A percentile compares a stretch with the other conserved stretches of the same genome.
These are phyloP conservation scores for Xiphorhynchus elegans DNA, from an alignment of 2,113 vertebrate genomes.

Conservation along the genomic window DNA sequence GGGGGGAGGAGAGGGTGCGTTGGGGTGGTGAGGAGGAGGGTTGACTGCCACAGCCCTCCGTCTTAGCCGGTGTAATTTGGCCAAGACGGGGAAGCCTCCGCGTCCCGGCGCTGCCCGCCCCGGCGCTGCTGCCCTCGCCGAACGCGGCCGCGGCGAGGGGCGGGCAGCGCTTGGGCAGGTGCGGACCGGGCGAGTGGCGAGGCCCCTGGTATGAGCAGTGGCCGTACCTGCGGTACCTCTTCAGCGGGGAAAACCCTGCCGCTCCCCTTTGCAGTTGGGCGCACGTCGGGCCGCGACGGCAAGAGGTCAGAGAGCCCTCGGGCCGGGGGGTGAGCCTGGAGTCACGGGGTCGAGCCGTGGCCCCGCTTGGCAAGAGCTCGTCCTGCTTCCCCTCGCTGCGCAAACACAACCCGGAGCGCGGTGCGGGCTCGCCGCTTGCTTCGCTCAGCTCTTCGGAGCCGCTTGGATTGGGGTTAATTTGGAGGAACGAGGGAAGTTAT, in stretches of 20 bases:
- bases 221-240: neutral
- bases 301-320: neutral
- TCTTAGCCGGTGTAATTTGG: no score
- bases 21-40: no score
- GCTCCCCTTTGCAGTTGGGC: neutral
- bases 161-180: neutral
- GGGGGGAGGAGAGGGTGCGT: no score
- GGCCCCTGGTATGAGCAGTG: neutral
- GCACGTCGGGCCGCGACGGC: neutral
- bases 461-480: neutral
- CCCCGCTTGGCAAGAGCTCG: neutral
- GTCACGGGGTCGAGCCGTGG: rapidly evolving
- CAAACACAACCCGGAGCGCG: neutral
- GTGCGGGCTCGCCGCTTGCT: neutral
- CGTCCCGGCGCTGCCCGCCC: neutral
- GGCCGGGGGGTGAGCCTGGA: rapidly evolving
- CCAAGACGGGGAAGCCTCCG: neutral
- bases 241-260: neutral
- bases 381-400: neutral
- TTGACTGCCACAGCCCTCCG: neutral
- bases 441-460: neutral
- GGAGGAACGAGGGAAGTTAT: neutral
- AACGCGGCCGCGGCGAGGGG: no score
- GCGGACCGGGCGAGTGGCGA: neutral
- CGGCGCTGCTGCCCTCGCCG: neutral